Evolutionary conservation across 2,113 vertebrate species (phyloP), one percentile per base, ranked within the genome.

Genomic region (Craseonycteris thonglongyai): DNA sequence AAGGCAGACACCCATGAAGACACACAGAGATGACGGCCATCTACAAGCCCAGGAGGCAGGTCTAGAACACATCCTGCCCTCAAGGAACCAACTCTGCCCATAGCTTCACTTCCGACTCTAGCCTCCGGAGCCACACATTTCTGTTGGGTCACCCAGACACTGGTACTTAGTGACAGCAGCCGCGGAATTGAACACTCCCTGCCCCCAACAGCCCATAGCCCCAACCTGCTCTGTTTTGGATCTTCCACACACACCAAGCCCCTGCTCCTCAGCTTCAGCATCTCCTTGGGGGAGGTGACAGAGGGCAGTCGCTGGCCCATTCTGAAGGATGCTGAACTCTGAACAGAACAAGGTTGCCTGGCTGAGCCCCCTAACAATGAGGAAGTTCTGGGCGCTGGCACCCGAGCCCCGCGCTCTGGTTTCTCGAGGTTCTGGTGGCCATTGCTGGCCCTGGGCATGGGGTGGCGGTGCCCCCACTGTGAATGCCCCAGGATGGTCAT

Each of bases 181-280:
- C 13, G 14, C 13, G 15, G 28, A 63, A 47, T 30, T 2, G 26
- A 11, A 40, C 1, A 16, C 26, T 7, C 10, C 5, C 56, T 0
- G 4, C 18, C 15, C 33, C 49, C 22, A 49, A 38, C 9, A 35
- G 38, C 59, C 18, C 5, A 4, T 0, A 10, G n/a, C 61, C 75
- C 16, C 40, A 16, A 4, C 28, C 42, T 24, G n/a, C n/a, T 30
- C 61, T 58, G 30, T 79, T 26, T 28, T 11, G 38, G 30, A 26
- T 33, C 12, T 30, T 18, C 9, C 16, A 38, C 4, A 16, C 47
- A 47, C 9, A 6, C 3, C 19, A n/a, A 28, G 59, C 15, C 63
- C 47, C 72, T 59, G 56, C 14, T 42, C 58, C 61, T 10, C 1
- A 40, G 47, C 30, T 14, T 49, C 21, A 7, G 13, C n/a, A 10